Percentiles rank a stretch among this genome's conserved stretches.
Conservation (phyloP, 2,888 invertebrate species). For the Hypselothyrea guttata region DNA sequence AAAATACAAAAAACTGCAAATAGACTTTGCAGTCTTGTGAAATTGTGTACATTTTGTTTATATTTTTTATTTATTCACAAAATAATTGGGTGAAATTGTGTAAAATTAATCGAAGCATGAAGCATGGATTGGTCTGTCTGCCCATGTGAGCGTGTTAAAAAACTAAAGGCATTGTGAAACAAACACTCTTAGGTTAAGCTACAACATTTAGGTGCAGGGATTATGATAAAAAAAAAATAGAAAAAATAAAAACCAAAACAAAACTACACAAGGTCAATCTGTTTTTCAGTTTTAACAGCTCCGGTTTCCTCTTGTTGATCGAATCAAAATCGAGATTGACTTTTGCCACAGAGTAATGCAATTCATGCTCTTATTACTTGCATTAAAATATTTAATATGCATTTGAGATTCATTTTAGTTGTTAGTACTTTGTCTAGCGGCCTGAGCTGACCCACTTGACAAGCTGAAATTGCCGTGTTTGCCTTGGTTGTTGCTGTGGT, state of each 20-base stretch:
- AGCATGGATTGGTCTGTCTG: background rate
- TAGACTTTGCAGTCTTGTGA: background rate
- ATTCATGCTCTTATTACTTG: too few relatives aligned
- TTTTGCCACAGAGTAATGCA: too few relatives aligned
- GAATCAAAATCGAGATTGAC: too few relatives aligned
- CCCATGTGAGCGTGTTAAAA: background rate
- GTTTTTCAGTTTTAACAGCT: background rate
- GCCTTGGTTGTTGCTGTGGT: constrained; percentile 10
- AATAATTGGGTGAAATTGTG: background rate
- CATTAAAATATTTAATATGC: too few relatives aligned
- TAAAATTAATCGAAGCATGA: constrained; percentile 1
- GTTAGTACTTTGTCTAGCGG: background rate
- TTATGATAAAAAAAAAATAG: background rate
- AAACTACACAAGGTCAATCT: background rate
- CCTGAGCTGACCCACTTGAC: constrained; percentile 51
- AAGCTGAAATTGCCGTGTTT: constrained; percentile 48
- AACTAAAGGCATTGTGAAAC: background rate
- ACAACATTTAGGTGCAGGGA: background rate
- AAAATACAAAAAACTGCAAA: constrained; percentile 3
- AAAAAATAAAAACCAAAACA: background rate
- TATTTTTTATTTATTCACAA: background rate
- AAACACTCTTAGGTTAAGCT: background rate
- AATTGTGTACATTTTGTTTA: background rate
- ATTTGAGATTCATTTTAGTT: too few relatives aligned
- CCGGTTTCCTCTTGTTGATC: too few relatives aligned